phyloP scores from a whole-genome alignment of 2,797 vertebrate genomes.

The Poecilia picta region DNA sequence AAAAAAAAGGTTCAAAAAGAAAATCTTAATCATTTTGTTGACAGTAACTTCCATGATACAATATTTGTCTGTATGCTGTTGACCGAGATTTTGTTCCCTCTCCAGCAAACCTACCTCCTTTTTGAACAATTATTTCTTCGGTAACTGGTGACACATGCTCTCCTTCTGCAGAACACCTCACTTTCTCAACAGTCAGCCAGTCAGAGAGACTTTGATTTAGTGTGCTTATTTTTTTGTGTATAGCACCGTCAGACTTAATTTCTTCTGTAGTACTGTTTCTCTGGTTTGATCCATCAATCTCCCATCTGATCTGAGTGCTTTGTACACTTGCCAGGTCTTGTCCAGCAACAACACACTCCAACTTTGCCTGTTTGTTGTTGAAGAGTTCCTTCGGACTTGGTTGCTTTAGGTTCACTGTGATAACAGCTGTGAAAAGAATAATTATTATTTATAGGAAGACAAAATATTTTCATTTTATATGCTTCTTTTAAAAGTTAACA shows the following conservation, averaged over 20 bases:
- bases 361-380: background rate
- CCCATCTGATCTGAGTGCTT: background rate
- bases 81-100: background rate
- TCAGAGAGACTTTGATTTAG: background rate
- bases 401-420: background rate
- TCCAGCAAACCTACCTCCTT: background rate
- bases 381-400: background rate
- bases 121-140: background rate
- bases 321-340: background rate
- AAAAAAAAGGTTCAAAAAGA: constrained; percentile 18
- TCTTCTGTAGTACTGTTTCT: too few relatives aligned
- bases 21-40: background rate
- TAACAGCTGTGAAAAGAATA: background rate
- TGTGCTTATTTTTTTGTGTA: background rate
- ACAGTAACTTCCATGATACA: background rate
- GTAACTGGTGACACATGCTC: background rate
- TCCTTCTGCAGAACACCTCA: background rate
- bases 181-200: background rate
- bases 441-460: background rate
- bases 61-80: background rate
- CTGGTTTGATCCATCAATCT: background rate
- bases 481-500: background rate
- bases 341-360: background rate
- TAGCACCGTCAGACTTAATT: too few relatives aligned
- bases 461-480: background rate